Conservation (phyloP, 2,797 vertebrate species). For the Apogon talboti region DNA sequence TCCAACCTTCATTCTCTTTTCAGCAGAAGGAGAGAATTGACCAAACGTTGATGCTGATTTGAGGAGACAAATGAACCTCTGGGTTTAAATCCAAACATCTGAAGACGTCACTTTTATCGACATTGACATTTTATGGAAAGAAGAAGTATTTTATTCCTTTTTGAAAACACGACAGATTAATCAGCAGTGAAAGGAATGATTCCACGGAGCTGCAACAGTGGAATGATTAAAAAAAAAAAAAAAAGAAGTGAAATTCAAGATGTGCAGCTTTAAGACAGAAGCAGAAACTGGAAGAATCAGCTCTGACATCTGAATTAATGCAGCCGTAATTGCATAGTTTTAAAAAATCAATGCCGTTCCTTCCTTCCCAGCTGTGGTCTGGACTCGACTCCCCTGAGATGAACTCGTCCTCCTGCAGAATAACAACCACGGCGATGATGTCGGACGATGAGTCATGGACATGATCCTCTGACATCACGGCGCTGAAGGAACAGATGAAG, state of each 20-base stretch:
- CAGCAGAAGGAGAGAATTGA: too few relatives aligned
- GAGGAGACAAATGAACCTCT: too few relatives aligned
- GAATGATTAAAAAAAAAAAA: constrained; percentile 5
- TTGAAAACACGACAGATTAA: too few relatives aligned
- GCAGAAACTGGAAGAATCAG: constrained; percentile 3
- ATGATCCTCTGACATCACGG: constrained; percentile 36
- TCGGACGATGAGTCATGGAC: constrained; percentile 52
- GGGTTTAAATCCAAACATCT: too few relatives aligned
- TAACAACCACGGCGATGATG: constrained; percentile 53
- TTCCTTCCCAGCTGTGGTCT: constrained; percentile 12
- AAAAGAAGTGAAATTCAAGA: neutral
- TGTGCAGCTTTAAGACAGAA: neutral
- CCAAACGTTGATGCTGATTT: too few relatives aligned
- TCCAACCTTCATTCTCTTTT: too few relatives aligned
- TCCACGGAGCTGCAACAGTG: neutral
- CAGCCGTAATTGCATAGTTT: constrained; percentile 11
- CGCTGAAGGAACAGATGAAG: constrained; percentile 17
- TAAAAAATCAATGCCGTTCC: constrained; percentile 15
- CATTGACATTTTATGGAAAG: too few relatives aligned
- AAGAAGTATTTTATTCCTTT: too few relatives aligned
- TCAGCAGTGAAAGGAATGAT: too few relatives aligned
- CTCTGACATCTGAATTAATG: constrained; percentile 13
- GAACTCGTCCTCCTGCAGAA: constrained; percentile 47
- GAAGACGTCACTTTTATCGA: too few relatives aligned
- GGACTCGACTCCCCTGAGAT: constrained; percentile 32